phyloP scores from a whole-genome alignment of 2,888 invertebrate genomes.

The Iselma pallidipennis region DNA sequence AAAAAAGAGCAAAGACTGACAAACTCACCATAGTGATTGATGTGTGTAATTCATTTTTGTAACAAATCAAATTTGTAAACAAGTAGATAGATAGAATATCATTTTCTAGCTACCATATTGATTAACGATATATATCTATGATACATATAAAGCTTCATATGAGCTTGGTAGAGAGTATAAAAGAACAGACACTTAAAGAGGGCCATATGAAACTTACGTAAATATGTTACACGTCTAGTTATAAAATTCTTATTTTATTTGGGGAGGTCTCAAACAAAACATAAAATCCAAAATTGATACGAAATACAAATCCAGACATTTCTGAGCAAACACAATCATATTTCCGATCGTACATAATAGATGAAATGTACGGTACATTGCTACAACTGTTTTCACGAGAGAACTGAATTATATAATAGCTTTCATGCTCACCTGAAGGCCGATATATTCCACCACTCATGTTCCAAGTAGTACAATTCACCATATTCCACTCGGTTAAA shows the following conservation, averaged over 20 bases:
- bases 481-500: conserved; percentile 20
- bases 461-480: conserved; percentile 18
- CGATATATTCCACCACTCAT: conserved; percentile 11
- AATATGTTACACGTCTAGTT: conserved; percentile 16
- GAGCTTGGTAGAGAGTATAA: too few relatives aligned
- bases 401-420: conserved; percentile 1
- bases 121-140: too few relatives aligned
- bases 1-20: too few relatives aligned
- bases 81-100: too few relatives aligned
- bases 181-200: conserved; percentile 14
- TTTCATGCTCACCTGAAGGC: conserved; percentile 16
- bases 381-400: conserved; percentile 8
- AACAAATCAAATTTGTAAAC: too few relatives aligned
- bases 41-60: too few relatives aligned
- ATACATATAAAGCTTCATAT: too few relatives aligned
- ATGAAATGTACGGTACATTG: conserved; percentile 12
- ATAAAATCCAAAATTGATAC: conserved; percentile 25
- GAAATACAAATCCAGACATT: conserved; percentile 23
- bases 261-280: conserved; percentile 22
- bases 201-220: conserved; percentile 18
- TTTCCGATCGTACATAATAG: conserved; percentile 19
- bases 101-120: too few relatives aligned
- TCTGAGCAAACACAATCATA: conserved; percentile 19
- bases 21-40: too few relatives aligned
- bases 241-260: conserved; percentile 24